Evolutionary conservation across 2,888 invertebrate species (phyloP).

Genomic region (Fissipunctia ypsillon): DNA sequence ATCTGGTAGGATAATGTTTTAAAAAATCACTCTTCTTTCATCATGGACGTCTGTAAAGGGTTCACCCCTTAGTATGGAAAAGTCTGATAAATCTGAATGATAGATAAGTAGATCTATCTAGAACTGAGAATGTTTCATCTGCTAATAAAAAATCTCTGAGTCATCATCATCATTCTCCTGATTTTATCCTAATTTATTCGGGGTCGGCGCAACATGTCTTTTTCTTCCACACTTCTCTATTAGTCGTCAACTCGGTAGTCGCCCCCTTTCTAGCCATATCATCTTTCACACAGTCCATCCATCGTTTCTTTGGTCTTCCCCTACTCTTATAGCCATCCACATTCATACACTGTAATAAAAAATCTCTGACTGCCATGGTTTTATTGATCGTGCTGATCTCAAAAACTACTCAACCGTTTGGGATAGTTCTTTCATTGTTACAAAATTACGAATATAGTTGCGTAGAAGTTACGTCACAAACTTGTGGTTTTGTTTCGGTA

Average conservation of each 20-base stretch:
- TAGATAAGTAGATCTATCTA: neutral
- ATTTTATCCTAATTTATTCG: neutral
- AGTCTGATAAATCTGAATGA: neutral
- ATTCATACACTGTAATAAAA: neutral
- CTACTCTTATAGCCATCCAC: neutral
- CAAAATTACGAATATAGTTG: constrained; percentile 14
- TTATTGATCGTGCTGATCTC: constrained; percentile 45
- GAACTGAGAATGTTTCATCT: neutral
- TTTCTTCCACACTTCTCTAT: too few species aligned
- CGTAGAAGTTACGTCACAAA: constrained; percentile 22
- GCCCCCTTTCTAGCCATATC: neutral
- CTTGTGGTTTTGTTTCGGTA: constrained; percentile 47
- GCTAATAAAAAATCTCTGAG: neutral
- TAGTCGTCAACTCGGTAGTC: too few species aligned
- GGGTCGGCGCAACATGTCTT: too few species aligned
- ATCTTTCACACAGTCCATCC: neutral
- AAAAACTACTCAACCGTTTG: constrained; percentile 55
- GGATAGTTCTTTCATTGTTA: constrained; percentile 36
- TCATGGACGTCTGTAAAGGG: neutral
- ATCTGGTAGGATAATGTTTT: neutral
- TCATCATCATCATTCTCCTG: neutral
- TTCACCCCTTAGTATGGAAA: neutral
- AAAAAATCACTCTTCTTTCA: neutral
- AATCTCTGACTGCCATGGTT: neutral
- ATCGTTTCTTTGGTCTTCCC: neutral